These are phyloP conservation scores for Bilobella aurantiaca DNA, from an alignment of 1,140 invertebrate species.

Conservation along the genomic window DNA sequence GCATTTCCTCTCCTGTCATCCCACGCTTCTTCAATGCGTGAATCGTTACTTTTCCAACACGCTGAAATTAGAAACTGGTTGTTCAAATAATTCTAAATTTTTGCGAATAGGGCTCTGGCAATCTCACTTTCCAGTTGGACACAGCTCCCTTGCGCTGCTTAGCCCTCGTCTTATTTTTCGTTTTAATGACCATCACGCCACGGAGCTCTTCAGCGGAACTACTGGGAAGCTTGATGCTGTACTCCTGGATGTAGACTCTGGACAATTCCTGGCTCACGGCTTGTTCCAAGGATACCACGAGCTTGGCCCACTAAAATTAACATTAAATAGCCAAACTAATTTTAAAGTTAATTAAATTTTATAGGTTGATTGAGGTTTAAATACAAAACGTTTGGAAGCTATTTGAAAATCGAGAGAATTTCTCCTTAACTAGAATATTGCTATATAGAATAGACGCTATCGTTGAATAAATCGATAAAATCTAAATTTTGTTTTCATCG, in stretches of 20 bases:
- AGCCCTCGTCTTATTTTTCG: conserved; percentile 87
- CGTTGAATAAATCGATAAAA: too few species aligned
- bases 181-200: conserved; percentile 96
- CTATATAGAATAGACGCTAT: too few species aligned
- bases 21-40: conserved; percentile 66
- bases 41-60: conserved; percentile 77
- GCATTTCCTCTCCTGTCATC: conserved; percentile 73
- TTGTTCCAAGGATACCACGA: conserved; percentile 87
- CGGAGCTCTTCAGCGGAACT: conserved; percentile 72
- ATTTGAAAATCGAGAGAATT: too few species aligned
- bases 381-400: too few species aligned
- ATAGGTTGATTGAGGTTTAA: too few species aligned
- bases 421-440: too few species aligned
- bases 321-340: too few species aligned
- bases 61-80: conserved; percentile 42
- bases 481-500: too few species aligned
- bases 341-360: too few species aligned
- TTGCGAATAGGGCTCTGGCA: neutral
- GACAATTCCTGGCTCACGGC: conserved; percentile 80
- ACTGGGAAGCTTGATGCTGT: conserved; percentile 75
- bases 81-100: neutral
- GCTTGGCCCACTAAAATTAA: conserved; percentile 95
- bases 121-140: conserved; percentile 92
- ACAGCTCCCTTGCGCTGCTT: conserved; percentile 93
- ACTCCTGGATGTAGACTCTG: conserved; percentile 82